Evolutionary conservation across 2,113 vertebrate genomes (phyloP).

Genomic region (Microcebus murinus): DNA sequence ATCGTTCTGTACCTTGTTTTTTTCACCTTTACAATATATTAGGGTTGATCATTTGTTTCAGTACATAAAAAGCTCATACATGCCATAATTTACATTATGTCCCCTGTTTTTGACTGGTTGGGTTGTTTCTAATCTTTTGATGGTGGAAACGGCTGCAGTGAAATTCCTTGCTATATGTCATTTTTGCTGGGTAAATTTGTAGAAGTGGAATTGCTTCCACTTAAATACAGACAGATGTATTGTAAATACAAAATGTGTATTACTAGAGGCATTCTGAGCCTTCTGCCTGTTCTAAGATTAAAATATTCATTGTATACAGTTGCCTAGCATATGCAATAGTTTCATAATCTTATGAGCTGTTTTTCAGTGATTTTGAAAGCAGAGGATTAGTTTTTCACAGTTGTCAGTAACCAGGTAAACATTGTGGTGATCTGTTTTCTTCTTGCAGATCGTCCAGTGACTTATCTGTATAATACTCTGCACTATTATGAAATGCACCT

Average conservation of each 20-base stretch:
- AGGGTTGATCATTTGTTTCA: background rate
- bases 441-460: constrained; percentile 95
- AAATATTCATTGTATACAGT: background rate
- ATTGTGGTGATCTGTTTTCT: constrained; percentile 33
- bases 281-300: constrained; percentile 37
- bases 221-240: background rate
- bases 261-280: background rate
- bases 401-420: background rate
- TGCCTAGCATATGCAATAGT: background rate
- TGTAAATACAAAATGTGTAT: background rate
- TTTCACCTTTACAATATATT: background rate
- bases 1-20: background rate
- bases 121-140: background rate
- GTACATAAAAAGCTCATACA: background rate
- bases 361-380: constrained; percentile 9
- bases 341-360: constrained; percentile 1
- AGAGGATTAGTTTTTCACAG: background rate
- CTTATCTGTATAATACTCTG: constrained; percentile 98
- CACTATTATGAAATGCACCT: constrained; percentile 98
- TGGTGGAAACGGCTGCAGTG: background rate
- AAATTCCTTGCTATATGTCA: background rate
- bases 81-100: background rate
- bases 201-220: background rate
- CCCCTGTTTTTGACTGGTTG: background rate
- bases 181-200: constrained; percentile 7